These are phyloP conservation scores for Scarus forsteni DNA, from an alignment of 2,797 vertebrate genomes.

Conservation along the genomic window DNA sequence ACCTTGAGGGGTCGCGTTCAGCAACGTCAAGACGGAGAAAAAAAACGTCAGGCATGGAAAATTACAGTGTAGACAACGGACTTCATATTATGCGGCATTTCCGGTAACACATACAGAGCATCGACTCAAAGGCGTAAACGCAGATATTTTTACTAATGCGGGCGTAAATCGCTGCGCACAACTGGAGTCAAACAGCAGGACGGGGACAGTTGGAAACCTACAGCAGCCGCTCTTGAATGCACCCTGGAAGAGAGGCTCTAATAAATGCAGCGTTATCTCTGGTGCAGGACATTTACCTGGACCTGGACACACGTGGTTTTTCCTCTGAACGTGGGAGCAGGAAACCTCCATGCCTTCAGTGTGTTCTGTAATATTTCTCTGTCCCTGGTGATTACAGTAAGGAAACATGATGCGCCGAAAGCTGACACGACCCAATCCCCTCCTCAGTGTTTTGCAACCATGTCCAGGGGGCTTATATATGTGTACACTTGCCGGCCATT, in stretches of 20 bases:
- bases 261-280: neutral
- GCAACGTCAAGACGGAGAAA: accelerated
- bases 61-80: neutral
- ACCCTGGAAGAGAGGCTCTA: neutral
- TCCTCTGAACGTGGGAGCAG: neutral
- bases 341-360: too few species aligned
- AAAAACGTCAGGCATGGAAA: neutral
- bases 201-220: neutral
- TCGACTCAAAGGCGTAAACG: neutral
- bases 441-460: too few species aligned
- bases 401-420: neutral
- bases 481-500: too few species aligned
- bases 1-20: slow-evolving; percentile 29
- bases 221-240: slow-evolving; percentile 29
- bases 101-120: neutral
- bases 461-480: too few species aligned
- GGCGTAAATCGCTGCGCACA: neutral
- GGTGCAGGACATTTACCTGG: neutral
- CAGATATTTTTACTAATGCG: neutral
- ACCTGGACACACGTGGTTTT: neutral
- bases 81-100: accelerated
- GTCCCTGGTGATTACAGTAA: neutral
- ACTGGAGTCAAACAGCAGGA: neutral
- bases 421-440: neutral
- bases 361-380: too few species aligned